Evolutionary conservation across 2,797 vertebrate genomes (phyloP).

Genomic region (Lepus oiostolus): DNA sequence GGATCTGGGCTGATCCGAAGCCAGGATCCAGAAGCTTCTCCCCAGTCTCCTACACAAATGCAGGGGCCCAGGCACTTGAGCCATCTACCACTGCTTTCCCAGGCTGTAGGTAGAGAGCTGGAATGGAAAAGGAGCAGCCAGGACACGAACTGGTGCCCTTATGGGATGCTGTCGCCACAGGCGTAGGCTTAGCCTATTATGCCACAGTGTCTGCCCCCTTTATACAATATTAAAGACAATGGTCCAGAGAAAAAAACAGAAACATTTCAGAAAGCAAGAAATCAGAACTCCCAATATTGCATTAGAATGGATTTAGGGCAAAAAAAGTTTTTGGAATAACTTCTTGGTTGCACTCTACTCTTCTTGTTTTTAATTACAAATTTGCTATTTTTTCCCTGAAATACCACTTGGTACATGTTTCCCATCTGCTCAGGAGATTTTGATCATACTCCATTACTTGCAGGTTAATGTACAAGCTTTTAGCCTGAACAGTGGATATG

Average conservation of each 20-base stretch:
- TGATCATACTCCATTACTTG: background rate
- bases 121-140: too few species aligned
- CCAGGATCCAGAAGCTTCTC: too few species aligned
- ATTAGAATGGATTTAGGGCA: background rate
- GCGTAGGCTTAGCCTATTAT: too few species aligned
- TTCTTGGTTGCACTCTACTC: background rate
- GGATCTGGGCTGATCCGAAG: too few species aligned
- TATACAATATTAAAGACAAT: too few species aligned
- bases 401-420: background rate
- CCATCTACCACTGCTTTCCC: too few species aligned
- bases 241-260: background rate
- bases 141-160: too few species aligned
- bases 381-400: slow-evolving; percentile 23
- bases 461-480: background rate
- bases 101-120: too few species aligned
- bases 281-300: background rate
- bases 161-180: too few species aligned
- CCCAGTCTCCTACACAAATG: too few species aligned
- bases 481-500: background rate
- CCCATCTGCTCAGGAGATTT: slow-evolving; percentile 39
- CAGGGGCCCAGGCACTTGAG: too few species aligned
- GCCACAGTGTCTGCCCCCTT: too few species aligned
- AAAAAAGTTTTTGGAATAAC: background rate
- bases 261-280: background rate
- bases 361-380: background rate